Conservation (phyloP, 2,888 invertebrate genomes). For the Leptinotarsa peninsularis region DNA sequence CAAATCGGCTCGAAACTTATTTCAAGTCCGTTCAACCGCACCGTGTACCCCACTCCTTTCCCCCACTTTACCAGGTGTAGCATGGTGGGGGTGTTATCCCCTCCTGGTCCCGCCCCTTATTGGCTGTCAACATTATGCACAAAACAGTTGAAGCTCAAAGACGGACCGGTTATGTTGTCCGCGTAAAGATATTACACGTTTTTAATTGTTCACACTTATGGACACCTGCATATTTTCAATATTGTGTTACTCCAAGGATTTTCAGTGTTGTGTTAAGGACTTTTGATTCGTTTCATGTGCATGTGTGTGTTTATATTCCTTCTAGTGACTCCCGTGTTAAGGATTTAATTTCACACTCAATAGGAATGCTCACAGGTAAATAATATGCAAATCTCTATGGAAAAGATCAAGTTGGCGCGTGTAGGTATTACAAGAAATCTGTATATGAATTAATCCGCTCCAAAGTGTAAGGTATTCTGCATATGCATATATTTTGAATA, state of each 20-base stretch:
- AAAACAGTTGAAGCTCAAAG: slow-evolving; percentile 67
- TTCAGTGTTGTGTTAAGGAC: slow-evolving; percentile 57
- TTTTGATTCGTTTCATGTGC: slow-evolving; percentile 55
- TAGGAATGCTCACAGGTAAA: slow-evolving; percentile 63
- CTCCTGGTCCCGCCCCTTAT: slow-evolving; percentile 66
- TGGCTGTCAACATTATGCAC: slow-evolving; percentile 67
- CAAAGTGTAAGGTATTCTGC: slow-evolving; percentile 8
- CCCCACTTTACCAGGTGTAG: slow-evolving; percentile 56
- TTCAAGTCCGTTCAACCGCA: slow-evolving; percentile 65
- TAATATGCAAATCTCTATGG: slow-evolving; percentile 37
- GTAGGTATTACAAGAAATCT: neutral
- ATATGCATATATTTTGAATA: slow-evolving; percentile 15
- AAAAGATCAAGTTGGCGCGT: slow-evolving; percentile 7
- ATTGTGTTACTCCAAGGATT: slow-evolving; percentile 50
- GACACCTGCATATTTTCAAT: slow-evolving; percentile 49
- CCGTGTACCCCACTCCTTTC: slow-evolving; percentile 56
- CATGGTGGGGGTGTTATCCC: slow-evolving; percentile 64
- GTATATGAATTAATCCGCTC: neutral
- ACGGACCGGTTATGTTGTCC: slow-evolving; percentile 66
- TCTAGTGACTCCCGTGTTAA: slow-evolving; percentile 60
- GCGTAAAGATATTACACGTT: slow-evolving; percentile 63
- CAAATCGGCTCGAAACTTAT: slow-evolving; percentile 62
- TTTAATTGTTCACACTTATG: slow-evolving; percentile 48
- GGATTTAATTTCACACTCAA: slow-evolving; percentile 54
- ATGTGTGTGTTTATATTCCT: slow-evolving; percentile 55